Base-by-base conservation (phyloP, 1,140 invertebrate genomes). In the Drosophila rhopaloa region DNA sequence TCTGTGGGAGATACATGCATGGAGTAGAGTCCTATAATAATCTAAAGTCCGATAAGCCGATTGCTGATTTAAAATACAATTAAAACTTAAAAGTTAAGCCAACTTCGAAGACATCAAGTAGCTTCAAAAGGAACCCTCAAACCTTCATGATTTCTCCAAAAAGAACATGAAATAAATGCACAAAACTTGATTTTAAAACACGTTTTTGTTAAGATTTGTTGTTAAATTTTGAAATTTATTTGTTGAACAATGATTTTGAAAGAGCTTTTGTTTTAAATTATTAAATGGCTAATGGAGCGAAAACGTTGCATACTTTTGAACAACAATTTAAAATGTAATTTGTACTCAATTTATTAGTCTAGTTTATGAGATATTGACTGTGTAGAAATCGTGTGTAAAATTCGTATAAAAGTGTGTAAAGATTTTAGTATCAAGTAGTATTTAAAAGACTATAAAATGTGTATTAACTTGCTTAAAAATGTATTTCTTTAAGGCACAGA, bases 1-100 rank as follows among this genome's bases (percentile, higher is more conserved):
- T 73, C 70, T 32, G 13, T 1, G 6, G 32, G 5, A 58, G 8
- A 44, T 43, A 40, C 51, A 29, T 19, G 32, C n/a, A 11, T 6
- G 7, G 29, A 14, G 5, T 10, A 63, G 9, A 19, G 59, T 67
- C 29, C 10, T 5, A 11, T 29, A 35, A 7, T 19, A 62, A 43
- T 14, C 38, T 2, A 62, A 43, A 44, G 38, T 16, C 38, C 10
- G 10, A 16, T 29, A 8, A 29, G 55, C 2, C 24, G 16, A 43
- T 43, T 13, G 27, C 5, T 16, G 32, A 56, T 19, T 41, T 41
- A 27, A 53, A 53, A 53, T 53, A 13, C 14, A 37, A 53, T 37
- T 53, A 37, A 10, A 11, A 9, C 10, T 37, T 37, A 13, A 51
- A 9, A 5, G 5, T 7, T 50, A 37, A 51, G 50, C 50, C 11